Evolutionary conservation across 2,888 invertebrate genomes (phyloP), one percentile per base, ranked within the genome.

Genomic region (Bellardia pandia): DNA sequence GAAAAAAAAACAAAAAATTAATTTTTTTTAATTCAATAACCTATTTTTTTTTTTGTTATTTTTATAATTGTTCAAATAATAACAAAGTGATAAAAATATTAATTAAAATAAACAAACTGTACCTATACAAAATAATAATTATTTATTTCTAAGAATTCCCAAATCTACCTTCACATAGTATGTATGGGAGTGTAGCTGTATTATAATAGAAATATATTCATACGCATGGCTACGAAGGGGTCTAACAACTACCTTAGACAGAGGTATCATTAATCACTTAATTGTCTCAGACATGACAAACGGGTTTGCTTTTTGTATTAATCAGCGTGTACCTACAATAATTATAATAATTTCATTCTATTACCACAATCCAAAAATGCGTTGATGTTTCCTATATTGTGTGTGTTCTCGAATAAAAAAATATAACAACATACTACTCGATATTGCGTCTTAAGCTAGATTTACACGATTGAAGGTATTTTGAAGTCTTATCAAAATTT

Each of bases 61-160:
- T 68, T 9, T 14, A 40, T 56, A 53, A 72, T 40, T 72, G 37
- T 72, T 56, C 23, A 2, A 40, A 7, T 5, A 68, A 51, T 8
- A 51, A 30, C 13, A 58, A 72, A 72, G 72, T 72, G 72, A 72
- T 72, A 42, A 40, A 69, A 53, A 23, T 51, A 42, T 37, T 42
- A 53, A 23, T 7, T 9, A 58, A 45, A 58, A 58, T 58, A 45
- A 72, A 58, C 45, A 58, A 42, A 56, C 16, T 81, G n/a, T 53
- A 62, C 64, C 48, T 48, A 51, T 51, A 51, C 7, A 13, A 60
- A 14, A 7, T 33, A 40, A 62, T 23, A 16, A 5, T 75, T 40
- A 5, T 75, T 40, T 33, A 60, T 74, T 74, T 74, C 42, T 72
- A 23, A 42, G 58, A 64, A 64, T 66, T 51, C 23, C 60, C 11